Evolutionary conservation across 2,888 invertebrate species (phyloP).

Genomic region (Cerastis rubricosa): DNA sequence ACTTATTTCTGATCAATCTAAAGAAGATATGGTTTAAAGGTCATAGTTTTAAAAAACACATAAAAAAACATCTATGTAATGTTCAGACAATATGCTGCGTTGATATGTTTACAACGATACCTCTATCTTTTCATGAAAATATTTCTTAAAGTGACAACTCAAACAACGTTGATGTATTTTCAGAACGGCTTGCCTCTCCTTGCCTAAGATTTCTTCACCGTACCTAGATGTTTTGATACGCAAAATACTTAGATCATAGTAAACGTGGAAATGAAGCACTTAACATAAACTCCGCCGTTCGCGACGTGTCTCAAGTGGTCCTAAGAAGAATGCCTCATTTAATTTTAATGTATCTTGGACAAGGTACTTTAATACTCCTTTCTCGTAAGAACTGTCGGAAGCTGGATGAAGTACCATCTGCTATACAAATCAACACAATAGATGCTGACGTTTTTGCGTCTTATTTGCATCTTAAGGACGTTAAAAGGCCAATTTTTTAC

Average conservation of each 20-base stretch:
- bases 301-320: conserved; percentile 30
- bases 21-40: too few relatives aligned
- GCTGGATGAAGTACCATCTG: conserved; percentile 33
- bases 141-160: background rate
- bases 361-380: conserved; percentile 26
- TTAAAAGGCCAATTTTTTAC: conserved; percentile 42
- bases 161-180: conserved; percentile 7
- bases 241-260: conserved; percentile 16
- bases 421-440: conserved; percentile 61
- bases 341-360: conserved; percentile 46
- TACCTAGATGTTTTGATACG: conserved; percentile 4
- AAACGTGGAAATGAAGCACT: conserved; percentile 21
- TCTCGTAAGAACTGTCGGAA: conserved; percentile 9
- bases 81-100: background rate
- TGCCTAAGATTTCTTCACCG: background rate
- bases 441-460: conserved; percentile 49
- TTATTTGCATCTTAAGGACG: conserved; percentile 55
- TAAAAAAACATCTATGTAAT: too few relatives aligned
- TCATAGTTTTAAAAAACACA: too few relatives aligned
- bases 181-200: background rate
- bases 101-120: background rate
- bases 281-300: conserved; percentile 12
- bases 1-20: background rate
- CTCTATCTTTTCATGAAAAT: background rate
- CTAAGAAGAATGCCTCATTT: conserved; percentile 38